Evolutionary conservation across 1,140 invertebrate genomes (phyloP), one percentile per base, ranked within the genome.

Genomic region (Drosophila pachea): DNA sequence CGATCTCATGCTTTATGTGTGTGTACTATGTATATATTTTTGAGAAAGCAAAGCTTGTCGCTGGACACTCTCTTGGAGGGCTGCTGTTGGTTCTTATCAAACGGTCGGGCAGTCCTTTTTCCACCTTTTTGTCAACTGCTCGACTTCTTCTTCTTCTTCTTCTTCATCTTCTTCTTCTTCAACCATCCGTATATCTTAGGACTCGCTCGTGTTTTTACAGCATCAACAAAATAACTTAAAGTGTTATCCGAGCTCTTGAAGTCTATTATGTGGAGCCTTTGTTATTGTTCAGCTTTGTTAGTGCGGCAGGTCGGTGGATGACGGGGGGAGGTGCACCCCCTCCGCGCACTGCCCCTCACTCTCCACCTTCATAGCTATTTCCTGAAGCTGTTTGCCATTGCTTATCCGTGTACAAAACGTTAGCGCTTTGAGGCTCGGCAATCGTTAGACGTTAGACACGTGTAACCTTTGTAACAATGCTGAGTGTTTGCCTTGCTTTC

Each of bases 141-240:
- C 1, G 3, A 3, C 12, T 53, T 52, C 12, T 16, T 38, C 11
- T 29, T 9, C 29, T 36, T 8, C 11, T 53, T 22, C 35, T 9
- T 47, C 12, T 16, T 68, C n/a, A 40, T 16, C 36, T 31, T 54
- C 22, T 54, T 33, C 53, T 74, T 45, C 36, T 73, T 83, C 73
- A 79, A 84, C 50, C 77, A 81, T 82, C 74, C 77, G n/a, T n/a
- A 81, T 81, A 81, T 81, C 77, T 81, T 63, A 47, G 66, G 66
- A 38, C 62, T 61, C 36, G 40, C 53, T 42, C 65, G 62, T 76
- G 73, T 69, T 78, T 78, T 76, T 69, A 68, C 79, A 79, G 73
- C 79, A 84, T 83, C 78, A 78, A 86, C 79, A 84, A 78, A 82
- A 82, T 82, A 82, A 82, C 78, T 82, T 74, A 82, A 82, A 82